Conservation (phyloP, 2,113 vertebrate genomes). For the Nicator chloris region DNA sequence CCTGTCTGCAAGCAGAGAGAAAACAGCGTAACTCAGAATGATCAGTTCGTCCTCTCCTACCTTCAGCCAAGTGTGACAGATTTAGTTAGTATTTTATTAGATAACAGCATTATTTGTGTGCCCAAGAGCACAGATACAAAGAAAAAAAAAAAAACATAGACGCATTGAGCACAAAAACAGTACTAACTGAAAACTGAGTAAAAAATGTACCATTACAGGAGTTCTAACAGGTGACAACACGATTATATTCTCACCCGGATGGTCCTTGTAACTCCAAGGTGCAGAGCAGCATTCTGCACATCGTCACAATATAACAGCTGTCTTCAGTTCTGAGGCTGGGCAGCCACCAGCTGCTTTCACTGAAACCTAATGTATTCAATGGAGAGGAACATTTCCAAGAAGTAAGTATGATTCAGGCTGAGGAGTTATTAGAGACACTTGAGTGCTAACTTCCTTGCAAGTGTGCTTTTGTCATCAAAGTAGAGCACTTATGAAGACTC, state of each 20-base stretch:
- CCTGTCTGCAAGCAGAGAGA: background rate
- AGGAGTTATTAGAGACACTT: background rate
- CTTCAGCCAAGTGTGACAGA: background rate
- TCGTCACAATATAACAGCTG: rapidly evolving
- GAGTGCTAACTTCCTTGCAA: background rate
- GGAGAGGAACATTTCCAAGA: background rate
- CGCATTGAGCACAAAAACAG: background rate
- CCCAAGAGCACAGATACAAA: background rate
- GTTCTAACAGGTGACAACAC: background rate
- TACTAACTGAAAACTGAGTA: background rate
- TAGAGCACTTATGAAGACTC: background rate
- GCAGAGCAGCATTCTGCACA: background rate
- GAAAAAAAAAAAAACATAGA: rapidly evolving
- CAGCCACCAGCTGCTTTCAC: rapidly evolving
- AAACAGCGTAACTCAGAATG: background rate
- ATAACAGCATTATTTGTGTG: background rate
- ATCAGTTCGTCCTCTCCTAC: background rate
- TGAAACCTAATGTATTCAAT: background rate
- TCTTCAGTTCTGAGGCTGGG: background rate
- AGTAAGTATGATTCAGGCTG: background rate
- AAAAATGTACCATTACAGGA: background rate
- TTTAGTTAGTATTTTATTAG: background rate
- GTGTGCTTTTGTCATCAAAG: background rate
- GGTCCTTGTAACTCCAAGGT: background rate
- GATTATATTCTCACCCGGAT: rapidly evolving